Conservation (phyloP, 1,140 invertebrate genomes). For the Melanaphis sacchari region DNA sequence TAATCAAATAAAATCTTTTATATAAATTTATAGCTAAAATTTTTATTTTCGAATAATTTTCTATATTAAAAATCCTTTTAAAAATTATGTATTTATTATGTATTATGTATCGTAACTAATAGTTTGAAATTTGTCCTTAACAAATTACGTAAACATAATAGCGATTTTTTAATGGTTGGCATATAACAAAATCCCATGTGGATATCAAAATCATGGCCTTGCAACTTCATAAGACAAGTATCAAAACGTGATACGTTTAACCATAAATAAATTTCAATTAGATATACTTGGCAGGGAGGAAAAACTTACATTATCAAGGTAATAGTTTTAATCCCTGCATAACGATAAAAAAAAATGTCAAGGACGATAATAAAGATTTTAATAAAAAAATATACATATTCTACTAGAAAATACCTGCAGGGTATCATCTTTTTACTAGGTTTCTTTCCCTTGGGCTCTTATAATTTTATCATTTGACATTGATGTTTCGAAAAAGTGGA, state of each 20-base stretch:
- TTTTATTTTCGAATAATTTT: neutral
- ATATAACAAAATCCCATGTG: conserved; percentile 34
- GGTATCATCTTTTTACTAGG: conserved; percentile 24
- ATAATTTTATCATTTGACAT: neutral
- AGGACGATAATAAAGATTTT: conserved; percentile 9
- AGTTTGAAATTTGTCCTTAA: conserved; percentile 27
- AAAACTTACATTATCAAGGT: neutral
- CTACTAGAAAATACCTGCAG: neutral
- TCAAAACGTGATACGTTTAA: conserved; percentile 23
- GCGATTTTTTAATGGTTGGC: conserved; percentile 9
- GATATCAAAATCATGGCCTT: conserved; percentile 31
- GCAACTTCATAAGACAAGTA: conserved; percentile 30
- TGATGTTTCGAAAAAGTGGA: neutral
- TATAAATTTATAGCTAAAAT: neutral
- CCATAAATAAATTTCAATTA: conserved; percentile 42
- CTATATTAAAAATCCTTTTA: too few relatives aligned
- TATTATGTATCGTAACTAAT: conserved; percentile 24
- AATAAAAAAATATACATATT: neutral
- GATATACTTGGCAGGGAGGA: neutral
- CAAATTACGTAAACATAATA: conserved; percentile 45
- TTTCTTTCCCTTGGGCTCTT: neutral
- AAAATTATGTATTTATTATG: neutral
- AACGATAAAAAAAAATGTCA: conserved; percentile 29
- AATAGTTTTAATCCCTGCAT: neutral
- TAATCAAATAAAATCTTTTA: neutral